These are phyloP conservation scores for Aythya baeri DNA, from an alignment of 2,113 vertebrate species.

Conservation along the genomic window DNA sequence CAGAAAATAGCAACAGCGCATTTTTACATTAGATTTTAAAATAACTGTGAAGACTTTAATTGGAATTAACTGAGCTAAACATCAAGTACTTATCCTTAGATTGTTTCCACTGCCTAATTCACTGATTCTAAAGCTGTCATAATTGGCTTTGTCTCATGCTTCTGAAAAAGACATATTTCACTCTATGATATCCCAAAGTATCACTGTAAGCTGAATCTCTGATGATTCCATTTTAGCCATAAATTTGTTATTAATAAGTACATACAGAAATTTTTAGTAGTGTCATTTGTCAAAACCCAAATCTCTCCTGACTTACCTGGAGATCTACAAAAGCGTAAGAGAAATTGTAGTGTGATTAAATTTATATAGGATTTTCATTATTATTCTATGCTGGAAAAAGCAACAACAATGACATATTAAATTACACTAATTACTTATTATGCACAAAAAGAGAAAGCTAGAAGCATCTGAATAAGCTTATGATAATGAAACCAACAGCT, in stretches of 20 bases:
- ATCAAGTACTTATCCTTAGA: neutral
- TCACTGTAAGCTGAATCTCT: neutral
- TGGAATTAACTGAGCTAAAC: constrained; percentile 27
- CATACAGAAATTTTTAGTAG: neutral
- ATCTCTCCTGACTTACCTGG: neutral
- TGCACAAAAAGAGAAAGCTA: constrained; percentile 33
- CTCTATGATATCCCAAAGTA: neutral
- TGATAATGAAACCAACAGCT: constrained; percentile 57
- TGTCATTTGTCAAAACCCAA: neutral
- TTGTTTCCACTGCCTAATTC: neutral
- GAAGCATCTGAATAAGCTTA: constrained; percentile 35
- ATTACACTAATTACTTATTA: constrained; percentile 51
- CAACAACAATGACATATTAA: constrained; percentile 5
- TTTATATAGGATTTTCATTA: constrained; percentile 14
- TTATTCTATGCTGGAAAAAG: constrained; percentile 1
- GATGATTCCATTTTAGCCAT: neutral
- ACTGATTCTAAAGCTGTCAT: neutral
- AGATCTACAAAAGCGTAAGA: neutral
- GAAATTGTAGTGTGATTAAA: neutral
- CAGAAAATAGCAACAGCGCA: neutral
- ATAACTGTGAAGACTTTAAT: constrained; percentile 15
- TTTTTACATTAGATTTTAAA: constrained; percentile 25
- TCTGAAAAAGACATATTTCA: constrained; percentile 22
- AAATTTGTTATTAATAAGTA: neutral
- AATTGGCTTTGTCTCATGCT: neutral